Evolutionary conservation across 2,888 invertebrate species (phyloP).

Genomic region (Chydorus sphaericus): DNA sequence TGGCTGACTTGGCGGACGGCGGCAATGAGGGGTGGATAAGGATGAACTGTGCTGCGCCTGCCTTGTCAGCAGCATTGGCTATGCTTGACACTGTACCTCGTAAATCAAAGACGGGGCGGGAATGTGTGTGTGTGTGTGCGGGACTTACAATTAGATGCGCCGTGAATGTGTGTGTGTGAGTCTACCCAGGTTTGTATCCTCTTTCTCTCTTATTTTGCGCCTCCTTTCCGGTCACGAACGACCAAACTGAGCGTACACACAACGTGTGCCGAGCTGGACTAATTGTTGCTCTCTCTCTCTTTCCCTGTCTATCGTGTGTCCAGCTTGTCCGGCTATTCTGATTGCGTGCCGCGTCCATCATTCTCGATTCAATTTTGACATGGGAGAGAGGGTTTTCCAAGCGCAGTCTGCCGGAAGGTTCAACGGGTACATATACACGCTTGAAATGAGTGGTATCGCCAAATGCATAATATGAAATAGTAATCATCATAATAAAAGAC

Average conservation of each 20-base stretch:
- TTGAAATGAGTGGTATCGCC: too few species aligned
- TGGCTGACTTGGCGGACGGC: too few species aligned
- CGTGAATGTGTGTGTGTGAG: not conserved
- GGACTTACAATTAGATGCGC: conserved; percentile 1
- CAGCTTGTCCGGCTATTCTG: too few species aligned
- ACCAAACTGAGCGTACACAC: not conserved
- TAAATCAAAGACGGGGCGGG: conserved; percentile 3
- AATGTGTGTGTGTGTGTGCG: not conserved
- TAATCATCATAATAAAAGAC: too few species aligned
- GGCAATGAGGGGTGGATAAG: too few species aligned
- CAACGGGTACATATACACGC: too few species aligned
- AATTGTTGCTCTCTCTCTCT: not conserved
- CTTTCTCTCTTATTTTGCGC: not conserved
- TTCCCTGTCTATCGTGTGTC: not conserved
- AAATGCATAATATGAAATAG: too few species aligned
- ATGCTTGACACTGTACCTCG: not conserved
- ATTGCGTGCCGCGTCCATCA: too few species aligned
- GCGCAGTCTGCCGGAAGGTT: too few species aligned
- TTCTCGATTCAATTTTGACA: too few species aligned
- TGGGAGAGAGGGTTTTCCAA: too few species aligned
- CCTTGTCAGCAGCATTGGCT: not conserved
- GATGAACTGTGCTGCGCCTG: not conserved
- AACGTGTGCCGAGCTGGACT: too few species aligned
- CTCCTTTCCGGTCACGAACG: not conserved
- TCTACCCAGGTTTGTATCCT: not conserved